These are phyloP conservation scores for Xestoiulus laeticollis DNA, from an alignment of 2,888 invertebrate genomes.

Conservation along the genomic window DNA sequence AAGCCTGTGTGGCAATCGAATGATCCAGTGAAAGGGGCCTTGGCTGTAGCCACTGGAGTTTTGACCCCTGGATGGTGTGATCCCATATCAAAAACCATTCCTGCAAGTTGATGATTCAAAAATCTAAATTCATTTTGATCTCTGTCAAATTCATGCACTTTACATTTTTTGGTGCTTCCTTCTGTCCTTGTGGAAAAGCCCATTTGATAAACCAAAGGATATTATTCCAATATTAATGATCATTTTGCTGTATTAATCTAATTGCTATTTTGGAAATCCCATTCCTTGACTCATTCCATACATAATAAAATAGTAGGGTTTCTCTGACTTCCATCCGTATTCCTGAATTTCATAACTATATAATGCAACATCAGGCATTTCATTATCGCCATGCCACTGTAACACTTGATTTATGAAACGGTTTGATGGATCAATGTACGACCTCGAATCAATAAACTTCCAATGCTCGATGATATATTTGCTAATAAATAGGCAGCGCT, in stretches of 20 bases:
- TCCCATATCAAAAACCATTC: not conserved
- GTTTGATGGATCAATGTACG: not conserved
- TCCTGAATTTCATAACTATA: not conserved
- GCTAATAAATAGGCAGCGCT: not conserved
- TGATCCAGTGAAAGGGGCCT: not conserved
- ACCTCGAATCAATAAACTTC: not conserved
- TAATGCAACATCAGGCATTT: not conserved
- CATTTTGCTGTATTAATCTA: not conserved
- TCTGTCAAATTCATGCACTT: not conserved
- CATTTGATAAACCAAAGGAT: not conserved
- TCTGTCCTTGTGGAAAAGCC: not conserved
- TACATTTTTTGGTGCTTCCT: not conserved
- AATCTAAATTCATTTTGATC: not conserved
- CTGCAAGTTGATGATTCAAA: not conserved
- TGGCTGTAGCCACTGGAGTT: not conserved
- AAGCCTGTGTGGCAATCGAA: not conserved
- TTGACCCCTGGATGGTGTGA: conserved; percentile 25
- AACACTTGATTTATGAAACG: conserved; percentile 7
- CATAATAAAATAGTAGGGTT: not conserved
- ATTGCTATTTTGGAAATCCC: not conserved
- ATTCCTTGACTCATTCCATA: not conserved
- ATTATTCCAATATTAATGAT: not conserved
- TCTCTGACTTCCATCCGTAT: not conserved
- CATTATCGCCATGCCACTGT: not conserved
- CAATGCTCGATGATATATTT: not conserved